phyloP scores from a whole-genome alignment of 2,888 invertebrate species.

The Diogma glabrata region DNA sequence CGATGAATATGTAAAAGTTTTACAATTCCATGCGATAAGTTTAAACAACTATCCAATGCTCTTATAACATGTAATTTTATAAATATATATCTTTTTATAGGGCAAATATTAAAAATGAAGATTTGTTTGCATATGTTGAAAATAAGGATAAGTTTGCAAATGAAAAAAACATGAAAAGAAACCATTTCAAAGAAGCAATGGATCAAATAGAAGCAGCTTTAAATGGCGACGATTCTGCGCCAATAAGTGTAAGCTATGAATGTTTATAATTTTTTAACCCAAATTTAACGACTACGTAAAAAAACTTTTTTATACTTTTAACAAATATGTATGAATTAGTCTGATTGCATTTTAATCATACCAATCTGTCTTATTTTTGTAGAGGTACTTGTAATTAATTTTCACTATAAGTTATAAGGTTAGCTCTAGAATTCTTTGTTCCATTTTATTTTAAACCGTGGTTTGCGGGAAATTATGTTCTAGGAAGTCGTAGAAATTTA shows the following conservation, averaged over 20 bases:
- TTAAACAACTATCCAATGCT: background rate
- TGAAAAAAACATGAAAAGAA: conserved; percentile 62
- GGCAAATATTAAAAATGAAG: conserved; percentile 69
- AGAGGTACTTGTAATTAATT: no score
- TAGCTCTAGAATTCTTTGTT: no score
- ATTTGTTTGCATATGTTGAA: conserved; percentile 72
- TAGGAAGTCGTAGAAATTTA: no score
- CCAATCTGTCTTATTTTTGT: no score
- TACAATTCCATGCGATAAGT: conserved; percentile 25
- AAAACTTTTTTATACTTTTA: no score
- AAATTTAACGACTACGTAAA: no score
- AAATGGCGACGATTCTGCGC: conserved; percentile 41
- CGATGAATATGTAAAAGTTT: conserved; percentile 12
- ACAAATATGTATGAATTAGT: no score
- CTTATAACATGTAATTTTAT: conserved; percentile 1
- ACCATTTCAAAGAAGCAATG: conserved; percentile 78
- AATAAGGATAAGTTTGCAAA: conserved; percentile 60
- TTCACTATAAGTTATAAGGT: no score
- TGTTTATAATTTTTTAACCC: background rate
- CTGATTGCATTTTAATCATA: no score
- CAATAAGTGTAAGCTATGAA: conserved; percentile 28
- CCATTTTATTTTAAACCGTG: no score
- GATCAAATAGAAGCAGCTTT: conserved; percentile 76
- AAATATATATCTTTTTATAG: conserved; percentile 33
- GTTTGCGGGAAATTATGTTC: no score